Conservation (phyloP, 92 coral and sea anemone genomes). For the Virgularia gustaviana region DNA sequence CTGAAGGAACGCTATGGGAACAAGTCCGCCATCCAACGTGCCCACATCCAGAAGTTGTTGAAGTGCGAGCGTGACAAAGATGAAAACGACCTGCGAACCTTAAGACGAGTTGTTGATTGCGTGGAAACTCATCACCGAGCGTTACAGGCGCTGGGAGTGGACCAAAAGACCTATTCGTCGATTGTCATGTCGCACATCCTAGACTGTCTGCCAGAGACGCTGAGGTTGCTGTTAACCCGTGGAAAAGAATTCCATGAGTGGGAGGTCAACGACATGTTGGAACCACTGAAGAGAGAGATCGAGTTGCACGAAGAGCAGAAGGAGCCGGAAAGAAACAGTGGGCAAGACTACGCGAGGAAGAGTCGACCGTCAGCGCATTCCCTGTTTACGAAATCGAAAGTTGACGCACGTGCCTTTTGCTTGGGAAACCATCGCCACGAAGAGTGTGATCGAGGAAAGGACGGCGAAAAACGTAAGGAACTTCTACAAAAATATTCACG, state of each 20-base stretch:
- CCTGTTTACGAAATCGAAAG: no score
- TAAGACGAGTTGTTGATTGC: no score
- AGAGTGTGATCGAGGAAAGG: neutral
- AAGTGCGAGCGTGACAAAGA: no score
- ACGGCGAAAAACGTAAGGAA: neutral
- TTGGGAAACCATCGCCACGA: no score
- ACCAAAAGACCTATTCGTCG: constrained; percentile 24
- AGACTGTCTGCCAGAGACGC: constrained; percentile 24
- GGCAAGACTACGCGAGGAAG: neutral
- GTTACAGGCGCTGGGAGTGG: constrained; percentile 44
- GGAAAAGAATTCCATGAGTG: constrained; percentile 51
- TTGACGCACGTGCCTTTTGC: neutral
- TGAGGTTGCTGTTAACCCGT: constrained; percentile 33
- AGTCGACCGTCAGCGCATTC: neutral
- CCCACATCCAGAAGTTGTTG: no score
- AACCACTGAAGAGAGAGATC: no score
- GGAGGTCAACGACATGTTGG: constrained; percentile 27
- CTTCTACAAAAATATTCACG: neutral
- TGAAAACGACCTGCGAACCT: constrained; percentile 21
- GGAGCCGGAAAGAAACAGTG: neutral
- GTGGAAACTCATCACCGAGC: constrained; percentile 42
- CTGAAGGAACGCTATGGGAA: neutral
- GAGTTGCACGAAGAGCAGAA: no score
- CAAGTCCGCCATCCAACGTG: no score
- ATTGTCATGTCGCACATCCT: constrained; percentile 31